Percentiles rank a stretch among this genome's conserved stretches.
Evolutionary conservation across 1,140 invertebrate genomes (phyloP).

Genomic region (Camponotus floridanus): DNA sequence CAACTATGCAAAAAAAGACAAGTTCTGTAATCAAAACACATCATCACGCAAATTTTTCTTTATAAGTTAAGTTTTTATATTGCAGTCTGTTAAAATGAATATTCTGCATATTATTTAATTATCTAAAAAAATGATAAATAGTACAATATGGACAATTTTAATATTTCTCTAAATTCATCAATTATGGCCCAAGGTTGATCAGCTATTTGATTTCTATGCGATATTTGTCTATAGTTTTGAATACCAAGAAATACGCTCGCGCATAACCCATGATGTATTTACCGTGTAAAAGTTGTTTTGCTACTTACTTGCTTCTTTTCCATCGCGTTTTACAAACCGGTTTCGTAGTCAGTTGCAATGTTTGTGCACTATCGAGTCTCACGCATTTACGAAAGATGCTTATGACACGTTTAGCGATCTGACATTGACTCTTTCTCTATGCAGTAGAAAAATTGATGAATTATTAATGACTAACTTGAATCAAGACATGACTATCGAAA

Average conservation of each 20-base stretch:
- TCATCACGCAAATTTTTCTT: not conserved
- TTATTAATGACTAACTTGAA: not conserved
- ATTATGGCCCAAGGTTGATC: not conserved
- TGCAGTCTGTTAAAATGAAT: not conserved
- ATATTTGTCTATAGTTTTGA: not conserved
- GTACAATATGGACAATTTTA: not conserved
- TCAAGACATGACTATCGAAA: not conserved
- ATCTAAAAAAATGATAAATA: not conserved
- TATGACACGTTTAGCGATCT: not conserved
- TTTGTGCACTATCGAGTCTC: not conserved
- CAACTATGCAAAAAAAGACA: not conserved
- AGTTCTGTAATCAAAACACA: conserved; percentile 11
- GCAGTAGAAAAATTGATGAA: not conserved
- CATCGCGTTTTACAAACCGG: conserved; percentile 51
- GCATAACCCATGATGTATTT: not conserved
- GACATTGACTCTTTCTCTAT: not conserved
- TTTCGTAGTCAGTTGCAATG: not conserved
- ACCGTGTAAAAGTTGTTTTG: conserved; percentile 42
- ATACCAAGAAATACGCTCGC: not conserved
- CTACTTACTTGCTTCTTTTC: conserved; percentile 28
- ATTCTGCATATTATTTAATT: not conserved
- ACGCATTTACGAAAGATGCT: not conserved
- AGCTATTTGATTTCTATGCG: not conserved
- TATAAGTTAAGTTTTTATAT: not conserved
- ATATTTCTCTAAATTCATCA: not conserved